These are phyloP conservation scores for Odontophorus gujanensis DNA, from an alignment of 2,113 vertebrate species.

Conservation along the genomic window DNA sequence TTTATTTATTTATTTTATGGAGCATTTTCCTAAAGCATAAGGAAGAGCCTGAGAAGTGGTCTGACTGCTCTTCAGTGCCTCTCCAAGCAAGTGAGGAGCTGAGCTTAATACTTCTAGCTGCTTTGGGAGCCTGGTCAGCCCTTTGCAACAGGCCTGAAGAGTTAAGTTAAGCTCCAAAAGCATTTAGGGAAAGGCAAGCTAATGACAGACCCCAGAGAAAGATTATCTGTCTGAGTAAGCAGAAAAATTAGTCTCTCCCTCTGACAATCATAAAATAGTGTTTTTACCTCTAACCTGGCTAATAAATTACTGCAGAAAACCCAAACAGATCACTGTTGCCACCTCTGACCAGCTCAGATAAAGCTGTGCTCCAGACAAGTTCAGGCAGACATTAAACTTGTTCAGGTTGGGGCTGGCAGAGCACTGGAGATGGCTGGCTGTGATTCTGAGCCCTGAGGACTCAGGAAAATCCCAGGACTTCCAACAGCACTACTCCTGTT, in stretches of 20 bases:
- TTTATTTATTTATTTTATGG: background rate
- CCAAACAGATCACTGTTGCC: background rate
- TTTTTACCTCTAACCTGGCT: background rate
- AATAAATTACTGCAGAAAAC: background rate
- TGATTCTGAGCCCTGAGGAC: rapidly evolving
- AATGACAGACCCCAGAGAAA: background rate
- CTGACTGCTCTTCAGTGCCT: rapidly evolving
- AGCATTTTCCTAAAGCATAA: background rate
- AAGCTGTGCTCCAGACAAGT: background rate
- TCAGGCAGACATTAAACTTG: background rate
- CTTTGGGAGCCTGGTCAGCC: background rate
- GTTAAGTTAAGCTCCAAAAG: background rate
- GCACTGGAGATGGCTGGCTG: background rate
- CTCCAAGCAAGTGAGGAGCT: background rate
- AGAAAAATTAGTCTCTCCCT: background rate
- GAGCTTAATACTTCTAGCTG: background rate
- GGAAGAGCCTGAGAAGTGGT: background rate
- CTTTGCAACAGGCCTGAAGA: background rate
- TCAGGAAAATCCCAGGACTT: background rate
- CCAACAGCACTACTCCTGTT: background rate
- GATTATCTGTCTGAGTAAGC: background rate
- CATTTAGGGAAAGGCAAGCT: background rate
- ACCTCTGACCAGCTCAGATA: background rate
- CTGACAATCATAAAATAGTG: background rate
- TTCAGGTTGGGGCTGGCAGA: background rate